Evolutionary conservation across 2,888 invertebrate genomes (phyloP), one percentile per base, ranked within the genome.

Genomic region (Drosophila colorata): DNA sequence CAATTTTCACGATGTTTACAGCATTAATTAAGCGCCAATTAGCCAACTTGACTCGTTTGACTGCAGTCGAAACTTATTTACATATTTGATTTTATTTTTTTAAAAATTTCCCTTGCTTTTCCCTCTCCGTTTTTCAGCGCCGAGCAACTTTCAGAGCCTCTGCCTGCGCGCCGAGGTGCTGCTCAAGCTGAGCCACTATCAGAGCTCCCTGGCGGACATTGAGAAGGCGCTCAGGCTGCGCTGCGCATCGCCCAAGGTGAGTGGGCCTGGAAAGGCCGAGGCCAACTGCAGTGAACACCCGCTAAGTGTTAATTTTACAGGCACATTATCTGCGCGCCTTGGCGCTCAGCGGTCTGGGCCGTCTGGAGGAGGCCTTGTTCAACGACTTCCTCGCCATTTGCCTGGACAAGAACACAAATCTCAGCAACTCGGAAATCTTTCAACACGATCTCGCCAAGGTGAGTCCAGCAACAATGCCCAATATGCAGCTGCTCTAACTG

Each of bases 161-260:
- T 94, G 95, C 80, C 93, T 95, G 90, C 93, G 95, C 68, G 94
- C 95, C 18, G 94, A 95, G 90, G 95, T 94, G 41, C 93, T 94
- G 71, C 93, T 94, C 65, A 93, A 94, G 71, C 91, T 95, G 76
- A 94, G 94, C 76, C 93, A 94, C 83, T 94, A 93, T 80, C 93
- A 94, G 85, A 95, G 94, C 78, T 95, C 95, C 23, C 91, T 95
- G 66, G 93, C 93, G 58, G 95, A 95, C 90, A 95, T 95, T 69
- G 95, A 95, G 81, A 93, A 93, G 74, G 95, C 95, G 25, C 93
- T 95, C 52, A 93, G 93, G 78, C 90, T 94, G 59, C 93, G 94
- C 74, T 95, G 95, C 48, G 93, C 94, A 75, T 96, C 95, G 94
- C 93, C 95, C 69, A 95, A 95, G 93, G 95, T 95, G 90, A 57